Evolutionary conservation across 2,888 invertebrate genomes (phyloP).

Genomic region (Atherix ibis): DNA sequence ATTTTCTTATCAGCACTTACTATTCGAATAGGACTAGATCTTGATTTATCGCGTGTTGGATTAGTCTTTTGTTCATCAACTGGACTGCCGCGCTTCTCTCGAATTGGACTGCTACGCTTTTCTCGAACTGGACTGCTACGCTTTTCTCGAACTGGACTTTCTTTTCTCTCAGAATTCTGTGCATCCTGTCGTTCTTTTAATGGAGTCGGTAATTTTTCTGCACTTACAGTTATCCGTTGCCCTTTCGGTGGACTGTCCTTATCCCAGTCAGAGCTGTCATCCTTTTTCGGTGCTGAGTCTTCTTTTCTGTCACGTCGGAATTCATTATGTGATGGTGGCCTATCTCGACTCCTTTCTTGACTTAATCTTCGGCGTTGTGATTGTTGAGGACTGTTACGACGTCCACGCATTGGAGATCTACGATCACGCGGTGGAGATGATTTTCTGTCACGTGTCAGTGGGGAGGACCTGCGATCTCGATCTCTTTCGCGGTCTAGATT

Average conservation of each 20-base stretch:
- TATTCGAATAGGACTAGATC: too few species aligned
- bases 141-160: slow-evolving; percentile 9
- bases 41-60: too few species aligned
- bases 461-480: slow-evolving; percentile 14
- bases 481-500: too few species aligned
- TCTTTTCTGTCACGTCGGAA: slow-evolving; percentile 6
- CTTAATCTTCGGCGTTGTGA: slow-evolving; percentile 1
- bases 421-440: slow-evolving; percentile 7
- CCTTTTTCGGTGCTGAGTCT: not conserved
- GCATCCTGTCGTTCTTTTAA: slow-evolving; percentile 9
- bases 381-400: slow-evolving; percentile 9
- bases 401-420: slow-evolving; percentile 8
- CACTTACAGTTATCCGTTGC: not conserved
- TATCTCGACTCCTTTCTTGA: slow-evolving; percentile 6
- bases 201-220: slow-evolving; percentile 4
- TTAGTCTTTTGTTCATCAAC: too few species aligned
- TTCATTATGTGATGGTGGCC: slow-evolving; percentile 7
- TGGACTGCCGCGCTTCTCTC: too few species aligned
- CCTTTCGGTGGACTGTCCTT: slow-evolving; percentile 1
- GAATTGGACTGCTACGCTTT: too few species aligned
- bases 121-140: slow-evolving; percentile 14
- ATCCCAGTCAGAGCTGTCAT: slow-evolving; percentile 18
- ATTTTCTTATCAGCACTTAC: slow-evolving; percentile 11
- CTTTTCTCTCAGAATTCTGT: slow-evolving; percentile 6
- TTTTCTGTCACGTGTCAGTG: slow-evolving; percentile 8